phyloP scores from a whole-genome alignment of 2,888 invertebrate species.

The Agrilus biguttatus region DNA sequence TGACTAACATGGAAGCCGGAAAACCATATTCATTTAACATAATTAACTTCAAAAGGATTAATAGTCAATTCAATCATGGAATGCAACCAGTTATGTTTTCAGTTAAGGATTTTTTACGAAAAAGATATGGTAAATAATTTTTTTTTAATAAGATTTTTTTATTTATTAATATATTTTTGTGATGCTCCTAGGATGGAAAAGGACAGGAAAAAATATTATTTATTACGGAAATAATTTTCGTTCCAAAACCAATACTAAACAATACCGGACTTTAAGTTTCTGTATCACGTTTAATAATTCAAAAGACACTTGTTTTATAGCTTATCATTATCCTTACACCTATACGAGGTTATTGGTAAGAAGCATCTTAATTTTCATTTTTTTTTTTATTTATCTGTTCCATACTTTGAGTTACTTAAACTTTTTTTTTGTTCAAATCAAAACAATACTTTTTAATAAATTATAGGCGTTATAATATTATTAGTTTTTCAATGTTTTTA shows the following conservation, averaged over 20 bases:
- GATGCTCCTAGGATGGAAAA: constrained; percentile 44
- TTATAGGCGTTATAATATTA: too few relatives aligned
- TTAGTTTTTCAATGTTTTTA: too few relatives aligned
- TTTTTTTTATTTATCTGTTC: neutral
- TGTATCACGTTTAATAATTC: constrained; percentile 59
- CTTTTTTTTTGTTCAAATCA: too few relatives aligned
- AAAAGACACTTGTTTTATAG: constrained; percentile 69
- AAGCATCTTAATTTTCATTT: constrained; percentile 4
- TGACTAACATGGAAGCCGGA: constrained; percentile 59
- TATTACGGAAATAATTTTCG: constrained; percentile 69
- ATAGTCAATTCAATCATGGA: constrained; percentile 77
- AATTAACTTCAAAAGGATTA: constrained; percentile 73
- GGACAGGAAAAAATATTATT: constrained; percentile 62
- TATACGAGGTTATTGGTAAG: constrained; percentile 61
- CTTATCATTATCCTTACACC: constrained; percentile 79
- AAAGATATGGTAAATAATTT: constrained; percentile 32
- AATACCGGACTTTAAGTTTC: constrained; percentile 66
- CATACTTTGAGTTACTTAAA: too few relatives aligned
- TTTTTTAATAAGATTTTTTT: neutral
- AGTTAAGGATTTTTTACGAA: constrained; percentile 51
- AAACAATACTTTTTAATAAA: too few relatives aligned
- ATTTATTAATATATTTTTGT: neutral
- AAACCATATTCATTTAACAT: constrained; percentile 69
- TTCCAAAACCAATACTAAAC: constrained; percentile 34
- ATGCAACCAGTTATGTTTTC: constrained; percentile 83